phyloP scores from a whole-genome alignment of 2,113 vertebrate genomes.

The Anguilla japonica region DNA sequence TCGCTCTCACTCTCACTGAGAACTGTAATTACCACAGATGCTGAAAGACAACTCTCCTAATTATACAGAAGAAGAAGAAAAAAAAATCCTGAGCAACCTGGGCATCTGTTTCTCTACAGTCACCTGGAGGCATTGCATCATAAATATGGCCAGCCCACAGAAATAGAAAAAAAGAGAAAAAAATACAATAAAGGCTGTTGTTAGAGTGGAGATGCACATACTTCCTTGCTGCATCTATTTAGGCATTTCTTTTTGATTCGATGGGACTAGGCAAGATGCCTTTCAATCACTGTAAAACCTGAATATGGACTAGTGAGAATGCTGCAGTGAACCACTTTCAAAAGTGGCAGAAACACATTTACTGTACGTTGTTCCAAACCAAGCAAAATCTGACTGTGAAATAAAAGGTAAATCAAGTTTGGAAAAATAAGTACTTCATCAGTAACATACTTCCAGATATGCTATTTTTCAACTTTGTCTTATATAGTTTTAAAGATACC shows the following conservation, averaged over 20 bases:
- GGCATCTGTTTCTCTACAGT: slow-evolving; percentile 45
- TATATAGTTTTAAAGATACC: background rate
- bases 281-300: background rate
- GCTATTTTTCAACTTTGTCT: background rate
- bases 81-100: slow-evolving; percentile 33
- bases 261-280: background rate
- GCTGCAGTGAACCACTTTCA: background rate
- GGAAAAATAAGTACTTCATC: background rate
- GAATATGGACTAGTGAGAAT: background rate
- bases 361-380: background rate
- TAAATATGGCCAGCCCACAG: slow-evolving; percentile 24
- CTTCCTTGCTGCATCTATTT: background rate
- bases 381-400: background rate
- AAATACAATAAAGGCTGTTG: background rate
- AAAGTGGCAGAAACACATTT: background rate
- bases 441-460: background rate
- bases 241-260: background rate
- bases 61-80: slow-evolving; percentile 37
- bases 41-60: slow-evolving; percentile 37
- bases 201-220: slow-evolving; percentile 4
- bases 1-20: slow-evolving; percentile 9
- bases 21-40: slow-evolving; percentile 45
- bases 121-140: slow-evolving; percentile 28
- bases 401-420: background rate
- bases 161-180: background rate